Evolutionary conservation across 2,888 invertebrate genomes (phyloP).

Genomic region (Antitype chi): DNA sequence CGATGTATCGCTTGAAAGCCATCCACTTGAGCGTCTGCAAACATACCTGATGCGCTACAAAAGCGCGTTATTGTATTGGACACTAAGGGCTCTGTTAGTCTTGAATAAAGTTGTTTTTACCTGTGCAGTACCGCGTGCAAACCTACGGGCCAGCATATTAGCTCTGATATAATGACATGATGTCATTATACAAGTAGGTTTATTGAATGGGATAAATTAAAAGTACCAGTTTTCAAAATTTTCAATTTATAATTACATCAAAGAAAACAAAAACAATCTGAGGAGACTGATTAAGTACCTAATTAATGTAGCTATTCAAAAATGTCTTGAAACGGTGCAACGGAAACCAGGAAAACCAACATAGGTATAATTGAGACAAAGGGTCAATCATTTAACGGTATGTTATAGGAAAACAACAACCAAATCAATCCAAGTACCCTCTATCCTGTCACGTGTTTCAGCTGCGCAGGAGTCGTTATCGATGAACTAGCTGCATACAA

Average conservation of each 20-base stretch:
- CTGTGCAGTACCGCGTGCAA: too few relatives aligned
- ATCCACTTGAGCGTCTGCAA: too few relatives aligned
- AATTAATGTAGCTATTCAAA: not conserved
- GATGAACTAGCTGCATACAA: conserved; percentile 27
- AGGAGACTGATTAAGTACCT: not conserved
- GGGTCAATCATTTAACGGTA: conserved; percentile 2
- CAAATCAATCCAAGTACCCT: conserved; percentile 2
- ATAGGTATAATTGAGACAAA: conserved; percentile 1
- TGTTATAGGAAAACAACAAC: conserved; percentile 44
- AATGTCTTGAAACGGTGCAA: conserved; percentile 14
- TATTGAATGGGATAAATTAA: too few relatives aligned
- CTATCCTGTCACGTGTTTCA: conserved; percentile 53
- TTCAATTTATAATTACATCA: not conserved
- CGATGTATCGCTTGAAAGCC: too few relatives aligned
- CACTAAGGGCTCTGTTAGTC: too few relatives aligned
- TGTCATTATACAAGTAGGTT: too few relatives aligned
- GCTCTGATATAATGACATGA: too few relatives aligned
- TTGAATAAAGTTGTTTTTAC: too few relatives aligned
- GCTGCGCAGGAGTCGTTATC: conserved; percentile 25
- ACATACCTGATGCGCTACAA: too few relatives aligned
- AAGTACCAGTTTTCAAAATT: too few relatives aligned
- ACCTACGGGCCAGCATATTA: too few relatives aligned
- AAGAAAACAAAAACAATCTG: not conserved
- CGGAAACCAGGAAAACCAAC: conserved; percentile 25
- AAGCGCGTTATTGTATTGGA: too few relatives aligned